These are phyloP conservation scores for Brachycybe producta DNA, from an alignment of 2,888 invertebrate genomes.

Conservation along the genomic window DNA sequence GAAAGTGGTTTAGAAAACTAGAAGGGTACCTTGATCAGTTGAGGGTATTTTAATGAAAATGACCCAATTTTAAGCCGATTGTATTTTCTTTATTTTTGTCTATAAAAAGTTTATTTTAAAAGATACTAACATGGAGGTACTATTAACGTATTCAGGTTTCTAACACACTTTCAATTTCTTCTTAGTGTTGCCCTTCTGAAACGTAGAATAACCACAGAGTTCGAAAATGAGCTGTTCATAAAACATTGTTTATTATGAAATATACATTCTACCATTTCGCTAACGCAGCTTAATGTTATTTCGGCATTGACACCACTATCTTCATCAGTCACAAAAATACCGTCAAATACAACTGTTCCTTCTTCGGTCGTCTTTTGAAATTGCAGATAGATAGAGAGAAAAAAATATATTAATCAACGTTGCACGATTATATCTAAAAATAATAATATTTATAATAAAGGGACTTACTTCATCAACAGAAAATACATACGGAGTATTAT, in stretches of 20 bases:
- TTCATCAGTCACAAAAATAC: slow-evolving; percentile 53
- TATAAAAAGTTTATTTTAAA: too few species aligned
- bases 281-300: slow-evolving; percentile 47
- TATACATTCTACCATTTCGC: slow-evolving; percentile 16
- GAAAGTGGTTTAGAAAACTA: too few species aligned
- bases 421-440: background rate
- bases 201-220: slow-evolving; percentile 3
- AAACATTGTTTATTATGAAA: background rate
- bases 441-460: background rate
- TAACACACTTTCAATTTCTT: too few species aligned
- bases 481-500: slow-evolving; percentile 57
- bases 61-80: too few species aligned
- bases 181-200: too few species aligned
- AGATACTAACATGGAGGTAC: too few species aligned
- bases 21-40: too few species aligned
- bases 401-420: slow-evolving; percentile 1
- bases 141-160: too few species aligned
- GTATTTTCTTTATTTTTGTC: too few species aligned
- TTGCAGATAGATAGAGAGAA: too few species aligned
- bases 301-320: slow-evolving; percentile 62
- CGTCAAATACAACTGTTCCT: slow-evolving; percentile 48
- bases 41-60: too few species aligned
- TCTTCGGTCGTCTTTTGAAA: slow-evolving; percentile 43
- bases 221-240: background rate
- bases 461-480: slow-evolving; percentile 45